Evolutionary conservation across 2,797 vertebrate species (phyloP).

Genomic region (Masticophis lateralis): DNA sequence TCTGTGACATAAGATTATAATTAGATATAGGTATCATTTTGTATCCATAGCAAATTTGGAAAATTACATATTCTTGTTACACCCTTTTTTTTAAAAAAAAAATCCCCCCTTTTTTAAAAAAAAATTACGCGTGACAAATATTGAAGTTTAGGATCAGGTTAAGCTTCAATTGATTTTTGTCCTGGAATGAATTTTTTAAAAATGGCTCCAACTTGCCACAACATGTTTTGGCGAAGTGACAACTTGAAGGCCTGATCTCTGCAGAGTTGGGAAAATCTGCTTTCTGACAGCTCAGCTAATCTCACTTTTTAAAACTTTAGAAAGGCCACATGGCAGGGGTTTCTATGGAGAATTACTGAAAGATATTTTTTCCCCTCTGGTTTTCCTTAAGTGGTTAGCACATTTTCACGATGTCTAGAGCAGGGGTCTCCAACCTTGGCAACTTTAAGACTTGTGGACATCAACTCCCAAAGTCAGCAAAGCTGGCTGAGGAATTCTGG

Average conservation of each 20-base stretch:
- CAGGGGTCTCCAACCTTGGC: too few species aligned
- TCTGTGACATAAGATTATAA: constrained; percentile 59
- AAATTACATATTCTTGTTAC: constrained; percentile 54
- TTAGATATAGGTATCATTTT: constrained; percentile 63
- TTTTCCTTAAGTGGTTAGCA: not conserved
- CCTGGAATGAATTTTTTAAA: constrained; percentile 26
- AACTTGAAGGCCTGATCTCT: not conserved
- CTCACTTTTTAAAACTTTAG: not conserved
- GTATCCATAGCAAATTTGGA: constrained; percentile 54
- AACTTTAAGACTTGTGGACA: too few species aligned
- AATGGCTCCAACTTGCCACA: constrained; percentile 46
- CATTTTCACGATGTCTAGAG: not conserved
- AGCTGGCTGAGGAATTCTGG: too few species aligned
- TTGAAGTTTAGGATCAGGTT: constrained; percentile 37
- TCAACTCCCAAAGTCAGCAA: too few species aligned
- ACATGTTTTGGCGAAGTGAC: constrained; percentile 37
- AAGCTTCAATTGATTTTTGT: constrained; percentile 57
- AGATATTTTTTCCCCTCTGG: not conserved
- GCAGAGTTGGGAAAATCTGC: not conserved
- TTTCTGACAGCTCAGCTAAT: not conserved
- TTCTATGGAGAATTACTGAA: not conserved
- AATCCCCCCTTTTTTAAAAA: constrained; percentile 52
- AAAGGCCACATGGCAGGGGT: not conserved
- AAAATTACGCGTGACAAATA: constrained; percentile 29
- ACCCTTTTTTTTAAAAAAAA: constrained; percentile 26